A percentile compares a stretch with the other conserved stretches of the same genome.
Evolutionary conservation across 2,888 invertebrate species (phyloP).

Genomic region (Eulithis prunata): DNA sequence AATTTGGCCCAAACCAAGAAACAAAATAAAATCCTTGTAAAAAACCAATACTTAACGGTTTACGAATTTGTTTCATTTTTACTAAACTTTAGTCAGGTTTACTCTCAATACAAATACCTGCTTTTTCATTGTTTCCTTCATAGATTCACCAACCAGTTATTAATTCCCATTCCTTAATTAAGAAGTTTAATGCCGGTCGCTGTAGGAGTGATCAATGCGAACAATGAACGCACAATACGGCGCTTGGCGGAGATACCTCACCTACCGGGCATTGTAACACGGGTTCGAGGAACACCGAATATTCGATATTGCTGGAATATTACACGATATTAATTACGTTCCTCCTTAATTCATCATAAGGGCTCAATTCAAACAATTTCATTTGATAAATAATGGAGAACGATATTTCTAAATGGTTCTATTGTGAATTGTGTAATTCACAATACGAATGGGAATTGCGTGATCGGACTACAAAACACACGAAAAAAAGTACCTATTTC

Average conservation of each 20-base stretch:
- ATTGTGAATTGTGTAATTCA: too few relatives aligned
- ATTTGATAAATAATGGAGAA: not conserved
- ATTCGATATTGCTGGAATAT: constrained; percentile 21
- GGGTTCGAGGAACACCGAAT: constrained; percentile 16
- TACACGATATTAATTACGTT: constrained; percentile 27
- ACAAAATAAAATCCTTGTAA: too few relatives aligned
- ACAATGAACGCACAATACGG: constrained; percentile 22
- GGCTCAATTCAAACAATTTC: not conserved
- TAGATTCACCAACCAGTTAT: not conserved
- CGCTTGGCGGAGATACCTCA: constrained; percentile 11
- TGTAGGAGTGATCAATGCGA: constrained; percentile 16
- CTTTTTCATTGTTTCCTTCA: not conserved
- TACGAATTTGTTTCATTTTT: too few relatives aligned
- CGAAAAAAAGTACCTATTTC: too few relatives aligned
- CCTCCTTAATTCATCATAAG: constrained; percentile 16
- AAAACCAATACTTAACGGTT: too few relatives aligned
- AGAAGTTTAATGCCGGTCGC: constrained; percentile 15
- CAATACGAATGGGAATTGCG: too few relatives aligned
- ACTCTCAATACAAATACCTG: not conserved
- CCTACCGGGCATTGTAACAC: constrained; percentile 22
- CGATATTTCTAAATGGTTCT: too few relatives aligned
- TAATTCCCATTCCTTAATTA: constrained; percentile 10
- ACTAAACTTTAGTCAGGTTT: too few relatives aligned
- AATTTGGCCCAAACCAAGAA: too few relatives aligned
- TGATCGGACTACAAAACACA: not conserved